Evolutionary conservation across 2,888 invertebrate genomes (phyloP).

Genomic region (Noctua janthe): DNA sequence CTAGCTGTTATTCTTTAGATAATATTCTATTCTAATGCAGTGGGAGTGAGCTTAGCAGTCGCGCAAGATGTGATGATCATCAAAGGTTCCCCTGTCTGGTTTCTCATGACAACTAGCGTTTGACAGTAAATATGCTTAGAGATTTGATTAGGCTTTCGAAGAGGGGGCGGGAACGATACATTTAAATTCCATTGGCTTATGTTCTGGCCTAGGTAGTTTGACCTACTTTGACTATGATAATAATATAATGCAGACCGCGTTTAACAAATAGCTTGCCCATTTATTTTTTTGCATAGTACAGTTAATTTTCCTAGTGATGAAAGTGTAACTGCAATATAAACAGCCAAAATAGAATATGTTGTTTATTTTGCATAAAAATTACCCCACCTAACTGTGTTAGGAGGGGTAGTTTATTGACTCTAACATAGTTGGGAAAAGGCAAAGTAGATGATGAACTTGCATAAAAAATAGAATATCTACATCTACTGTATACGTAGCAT

Average conservation of each 20-base stretch:
- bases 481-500: background rate
- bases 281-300: background rate
- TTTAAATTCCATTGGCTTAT: background rate
- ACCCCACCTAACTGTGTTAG: too few relatives aligned
- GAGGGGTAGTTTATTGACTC: too few relatives aligned
- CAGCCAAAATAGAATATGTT: too few relatives aligned
- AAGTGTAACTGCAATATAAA: background rate
- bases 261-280: background rate
- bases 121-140: background rate
- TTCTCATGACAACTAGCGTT: background rate
- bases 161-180: background rate
- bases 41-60: background rate
- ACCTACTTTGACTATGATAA: slow-evolving; percentile 2
- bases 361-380: slow-evolving; percentile 3
- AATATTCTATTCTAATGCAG: background rate
- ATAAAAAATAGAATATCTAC: background rate
- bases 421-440: too few relatives aligned
- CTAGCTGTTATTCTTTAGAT: background rate
- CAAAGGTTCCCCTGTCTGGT: background rate
- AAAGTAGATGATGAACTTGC: too few relatives aligned
- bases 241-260: background rate
- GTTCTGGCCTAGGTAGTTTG: background rate
- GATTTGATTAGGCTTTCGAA: background rate
- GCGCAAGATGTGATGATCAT: background rate
- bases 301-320: background rate